These are phyloP conservation scores for Trichacis sp. DNA, from an alignment of 2,888 invertebrate genomes.

Conservation along the genomic window DNA sequence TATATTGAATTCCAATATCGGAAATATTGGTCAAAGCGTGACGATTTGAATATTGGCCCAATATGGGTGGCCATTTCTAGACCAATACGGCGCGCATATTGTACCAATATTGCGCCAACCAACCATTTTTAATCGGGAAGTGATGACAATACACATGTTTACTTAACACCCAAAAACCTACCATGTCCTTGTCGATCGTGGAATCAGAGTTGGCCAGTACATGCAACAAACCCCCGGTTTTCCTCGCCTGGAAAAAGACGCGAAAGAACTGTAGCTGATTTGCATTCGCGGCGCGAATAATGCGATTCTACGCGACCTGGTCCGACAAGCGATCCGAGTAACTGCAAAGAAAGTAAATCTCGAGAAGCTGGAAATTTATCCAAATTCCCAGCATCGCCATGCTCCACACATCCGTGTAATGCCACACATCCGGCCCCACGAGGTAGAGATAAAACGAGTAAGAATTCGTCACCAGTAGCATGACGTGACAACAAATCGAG, in stretches of 20 bases:
- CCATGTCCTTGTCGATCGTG: neutral
- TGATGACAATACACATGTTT: neutral
- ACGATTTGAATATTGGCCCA: no score
- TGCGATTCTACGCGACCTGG: slow-evolving; percentile 10
- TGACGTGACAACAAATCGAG: slow-evolving; percentile 18
- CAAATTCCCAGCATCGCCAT: slow-evolving; percentile 18
- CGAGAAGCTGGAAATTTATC: slow-evolving; percentile 25
- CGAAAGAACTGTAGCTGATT: neutral
- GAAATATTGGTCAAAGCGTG: no score
- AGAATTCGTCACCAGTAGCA: slow-evolving; percentile 25
- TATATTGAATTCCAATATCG: no score
- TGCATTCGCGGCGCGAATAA: neutral
- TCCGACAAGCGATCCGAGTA: slow-evolving; percentile 6
- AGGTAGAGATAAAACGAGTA: slow-evolving; percentile 18
- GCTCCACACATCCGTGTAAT: slow-evolving; percentile 6
- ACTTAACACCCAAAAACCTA: neutral
- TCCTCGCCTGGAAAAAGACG: slow-evolving; percentile 17
- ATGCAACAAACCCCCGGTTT: slow-evolving; percentile 18
- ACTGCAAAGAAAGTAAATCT: slow-evolving; percentile 25
- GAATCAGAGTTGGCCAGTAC: slow-evolving; percentile 5
- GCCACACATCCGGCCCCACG: neutral
- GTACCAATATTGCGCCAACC: no score
- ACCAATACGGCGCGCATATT: no score
- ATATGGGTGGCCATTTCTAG: no score
- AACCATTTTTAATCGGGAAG: no score